Conservation (phyloP, 2,113 vertebrate species). For the Hippolais icterina region DNA sequence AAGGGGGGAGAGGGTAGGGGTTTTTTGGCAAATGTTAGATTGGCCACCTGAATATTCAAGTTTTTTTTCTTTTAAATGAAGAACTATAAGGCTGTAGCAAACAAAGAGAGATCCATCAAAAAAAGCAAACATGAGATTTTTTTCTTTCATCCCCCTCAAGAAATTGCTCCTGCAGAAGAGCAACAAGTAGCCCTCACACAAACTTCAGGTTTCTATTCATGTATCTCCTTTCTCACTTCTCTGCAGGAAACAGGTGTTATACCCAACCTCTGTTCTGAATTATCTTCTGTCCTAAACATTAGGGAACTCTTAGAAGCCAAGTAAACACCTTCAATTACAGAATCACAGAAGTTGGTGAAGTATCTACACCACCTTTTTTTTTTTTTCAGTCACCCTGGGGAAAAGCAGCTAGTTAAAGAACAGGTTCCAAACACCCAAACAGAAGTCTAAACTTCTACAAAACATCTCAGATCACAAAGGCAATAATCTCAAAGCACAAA, state of each 20-base stretch:
- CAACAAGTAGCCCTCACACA: background rate
- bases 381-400: too few species aligned
- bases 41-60: background rate
- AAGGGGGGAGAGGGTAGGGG: fast-evolving
- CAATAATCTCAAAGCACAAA: background rate
- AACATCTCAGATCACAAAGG: background rate
- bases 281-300: background rate
- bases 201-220: background rate
- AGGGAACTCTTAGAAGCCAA: background rate
- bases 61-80: background rate
- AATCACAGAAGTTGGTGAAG: background rate
- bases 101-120: background rate
- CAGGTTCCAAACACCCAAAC: background rate
- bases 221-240: background rate
- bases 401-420: background rate
- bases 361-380: background rate
- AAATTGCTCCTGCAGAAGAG: background rate
- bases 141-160: background rate
- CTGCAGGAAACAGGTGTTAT: background rate
- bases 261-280: background rate
- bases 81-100: background rate
- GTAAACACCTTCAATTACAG: background rate
- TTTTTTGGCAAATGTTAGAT: background rate
- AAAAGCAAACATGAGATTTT: background rate
- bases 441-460: background rate